A percentile compares a stretch with the other conserved stretches of the same genome.
These are phyloP conservation scores for Zosterops borbonicus DNA, from an alignment of 2,113 vertebrate species.

Conservation along the genomic window DNA sequence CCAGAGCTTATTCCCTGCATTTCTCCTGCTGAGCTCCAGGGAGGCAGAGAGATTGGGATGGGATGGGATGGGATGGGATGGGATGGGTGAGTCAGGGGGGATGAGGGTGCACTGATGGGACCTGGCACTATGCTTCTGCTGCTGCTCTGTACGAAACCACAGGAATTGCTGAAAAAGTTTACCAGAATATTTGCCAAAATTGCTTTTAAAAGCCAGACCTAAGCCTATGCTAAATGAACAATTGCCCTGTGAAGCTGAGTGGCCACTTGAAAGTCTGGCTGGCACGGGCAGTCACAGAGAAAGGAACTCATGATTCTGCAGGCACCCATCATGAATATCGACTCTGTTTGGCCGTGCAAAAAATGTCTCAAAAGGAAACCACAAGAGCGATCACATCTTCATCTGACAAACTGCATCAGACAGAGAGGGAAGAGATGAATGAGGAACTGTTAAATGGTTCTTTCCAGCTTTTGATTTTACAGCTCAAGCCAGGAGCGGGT, in stretches of 20 bases:
- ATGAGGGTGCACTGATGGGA: rapidly evolving
- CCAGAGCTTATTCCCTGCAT: neutral
- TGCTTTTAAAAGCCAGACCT: neutral
- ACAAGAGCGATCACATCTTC: conserved; percentile 40
- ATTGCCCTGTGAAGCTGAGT: neutral
- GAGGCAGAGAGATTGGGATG: neutral
- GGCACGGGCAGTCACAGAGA: neutral
- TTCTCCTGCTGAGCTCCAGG: neutral
- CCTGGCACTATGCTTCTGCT: rapidly evolving
- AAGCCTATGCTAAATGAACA: neutral
- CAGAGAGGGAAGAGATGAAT: conserved; percentile 29
- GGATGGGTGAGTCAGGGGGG: neutral
- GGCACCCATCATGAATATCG: neutral
- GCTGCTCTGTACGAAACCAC: neutral
- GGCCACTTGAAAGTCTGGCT: neutral
- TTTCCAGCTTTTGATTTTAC: conserved; percentile 45
- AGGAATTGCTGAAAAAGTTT: neutral
- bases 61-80: neutral
- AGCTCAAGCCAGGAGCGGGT: neutral
- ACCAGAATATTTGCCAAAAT: neutral
- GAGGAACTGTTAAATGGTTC: conserved; percentile 54
- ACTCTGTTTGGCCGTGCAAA: neutral
- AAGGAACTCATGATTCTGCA: neutral
- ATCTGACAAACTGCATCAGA: conserved; percentile 39
- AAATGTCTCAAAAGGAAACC: conserved; percentile 4